Evolutionary conservation across 2,797 vertebrate species (phyloP).

Genomic region (Sebastes oblongus): DNA sequence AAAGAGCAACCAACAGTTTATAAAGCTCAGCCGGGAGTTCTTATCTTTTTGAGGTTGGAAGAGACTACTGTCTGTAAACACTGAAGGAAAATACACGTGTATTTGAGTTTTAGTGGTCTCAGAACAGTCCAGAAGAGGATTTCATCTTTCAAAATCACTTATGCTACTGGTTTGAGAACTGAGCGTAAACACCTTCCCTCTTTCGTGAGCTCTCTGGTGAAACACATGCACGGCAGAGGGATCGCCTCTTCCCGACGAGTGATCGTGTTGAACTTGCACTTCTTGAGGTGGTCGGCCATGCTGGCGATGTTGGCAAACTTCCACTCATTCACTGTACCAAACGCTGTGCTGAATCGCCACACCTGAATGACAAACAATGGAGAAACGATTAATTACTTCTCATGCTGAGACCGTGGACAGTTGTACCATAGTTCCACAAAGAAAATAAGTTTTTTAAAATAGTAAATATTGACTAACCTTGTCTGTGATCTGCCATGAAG

Average conservation of each 20-base stretch:
- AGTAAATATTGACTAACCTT: constrained; percentile 80
- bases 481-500: constrained; percentile 96
- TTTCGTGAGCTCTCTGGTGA: constrained; percentile 96
- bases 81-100: constrained; percentile 20
- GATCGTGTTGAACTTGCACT: constrained; percentile 93
- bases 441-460: too few relatives aligned
- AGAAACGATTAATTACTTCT: neutral
- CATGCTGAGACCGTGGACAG: neutral
- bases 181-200: constrained; percentile 95
- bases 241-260: constrained; percentile 92
- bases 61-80: constrained; percentile 66
- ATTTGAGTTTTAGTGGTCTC: constrained; percentile 42
- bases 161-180: constrained; percentile 96
- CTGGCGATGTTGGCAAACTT: constrained; percentile 97
- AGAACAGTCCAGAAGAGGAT: constrained; percentile 18
- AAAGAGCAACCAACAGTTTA: constrained; percentile 9
- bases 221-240: constrained; percentile 97
- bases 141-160: constrained; percentile 47
- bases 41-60: constrained; percentile 22
- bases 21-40: neutral
- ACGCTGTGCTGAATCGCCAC: constrained; percentile 98
- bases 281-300: constrained; percentile 99
- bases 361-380: constrained; percentile 78
- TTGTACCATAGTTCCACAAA: neutral
- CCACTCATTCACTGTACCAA: constrained; percentile 97